phyloP scores from a whole-genome alignment of 2,113 vertebrate species.

The Eira barbara region DNA sequence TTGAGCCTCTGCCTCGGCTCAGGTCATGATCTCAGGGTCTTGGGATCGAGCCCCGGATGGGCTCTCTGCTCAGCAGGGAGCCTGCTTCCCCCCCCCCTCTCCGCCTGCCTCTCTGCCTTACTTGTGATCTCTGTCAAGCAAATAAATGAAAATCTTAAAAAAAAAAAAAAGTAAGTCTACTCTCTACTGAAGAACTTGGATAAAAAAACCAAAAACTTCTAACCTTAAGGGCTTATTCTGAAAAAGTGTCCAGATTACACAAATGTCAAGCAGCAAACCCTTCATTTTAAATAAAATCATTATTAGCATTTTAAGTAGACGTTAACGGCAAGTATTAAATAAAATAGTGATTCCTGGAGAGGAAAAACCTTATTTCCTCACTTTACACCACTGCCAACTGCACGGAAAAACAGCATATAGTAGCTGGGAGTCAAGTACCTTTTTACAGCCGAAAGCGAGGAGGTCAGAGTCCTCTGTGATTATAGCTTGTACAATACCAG shows the following conservation, averaged over 20 bases:
- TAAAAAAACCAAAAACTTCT: neutral
- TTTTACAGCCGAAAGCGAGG: conserved; percentile 97
- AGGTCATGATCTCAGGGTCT: no score
- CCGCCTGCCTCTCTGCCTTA: no score
- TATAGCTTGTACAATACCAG: conserved; percentile 92
- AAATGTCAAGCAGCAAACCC: neutral
- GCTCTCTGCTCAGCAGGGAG: no score
- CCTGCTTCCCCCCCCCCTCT: no score
- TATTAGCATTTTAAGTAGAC: neutral
- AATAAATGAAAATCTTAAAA: neutral
- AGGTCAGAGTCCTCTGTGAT: conserved; percentile 98
- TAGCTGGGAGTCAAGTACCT: conserved; percentile 82
- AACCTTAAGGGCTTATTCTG: neutral
- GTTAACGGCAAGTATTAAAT: neutral
- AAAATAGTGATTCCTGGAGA: neutral
- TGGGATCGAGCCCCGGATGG: no score
- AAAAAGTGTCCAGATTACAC: neutral
- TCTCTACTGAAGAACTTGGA: neutral
- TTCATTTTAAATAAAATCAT: neutral
- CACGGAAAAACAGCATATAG: neutral
- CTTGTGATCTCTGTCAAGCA: no score
- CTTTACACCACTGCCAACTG: neutral
- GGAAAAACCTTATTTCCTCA: neutral
- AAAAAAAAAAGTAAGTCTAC: neutral
- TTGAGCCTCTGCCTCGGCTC: no score